Percentiles rank a stretch among this genome's conserved stretches.
Conservation (phyloP, 2,888 invertebrate genomes). For the Ormia ochracea region DNA sequence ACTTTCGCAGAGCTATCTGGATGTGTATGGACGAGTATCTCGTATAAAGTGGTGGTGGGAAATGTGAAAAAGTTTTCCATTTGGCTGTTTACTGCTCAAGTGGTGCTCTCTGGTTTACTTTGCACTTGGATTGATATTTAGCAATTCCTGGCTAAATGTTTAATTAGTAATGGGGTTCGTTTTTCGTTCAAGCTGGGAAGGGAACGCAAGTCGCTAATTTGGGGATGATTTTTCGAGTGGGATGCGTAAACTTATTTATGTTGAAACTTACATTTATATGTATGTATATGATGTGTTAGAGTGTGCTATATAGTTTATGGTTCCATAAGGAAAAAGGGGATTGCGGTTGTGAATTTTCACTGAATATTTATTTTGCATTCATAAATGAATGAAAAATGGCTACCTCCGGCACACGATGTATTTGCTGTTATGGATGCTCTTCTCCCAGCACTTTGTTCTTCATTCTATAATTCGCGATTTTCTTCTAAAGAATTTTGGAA, state of each 20-base stretch:
- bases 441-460: no score
- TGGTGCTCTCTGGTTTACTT: slow-evolving; percentile 33
- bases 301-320: no score
- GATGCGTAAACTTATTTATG: background rate
- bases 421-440: no score
- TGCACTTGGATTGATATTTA: slow-evolving; percentile 31
- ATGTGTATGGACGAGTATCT: background rate
- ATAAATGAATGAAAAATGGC: no score
- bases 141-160: slow-evolving; percentile 36
- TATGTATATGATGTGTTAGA: no score
- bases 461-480: no score
- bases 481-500: no score
- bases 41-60: background rate
- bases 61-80: slow-evolving; percentile 9
- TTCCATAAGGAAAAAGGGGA: no score
- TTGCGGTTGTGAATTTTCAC: no score
- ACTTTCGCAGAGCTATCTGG: background rate
- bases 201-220: background rate
- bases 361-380: no score
- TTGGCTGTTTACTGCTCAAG: slow-evolving; percentile 34
- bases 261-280: no score
- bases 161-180: slow-evolving; percentile 20
- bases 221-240: slow-evolving; percentile 1
- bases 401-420: no score
- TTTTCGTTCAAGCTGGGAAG: background rate